A percentile compares a stretch with the other conserved stretches of the same genome.
Conservation (phyloP, 2,113 vertebrate species). For the Columba livia region DNA sequence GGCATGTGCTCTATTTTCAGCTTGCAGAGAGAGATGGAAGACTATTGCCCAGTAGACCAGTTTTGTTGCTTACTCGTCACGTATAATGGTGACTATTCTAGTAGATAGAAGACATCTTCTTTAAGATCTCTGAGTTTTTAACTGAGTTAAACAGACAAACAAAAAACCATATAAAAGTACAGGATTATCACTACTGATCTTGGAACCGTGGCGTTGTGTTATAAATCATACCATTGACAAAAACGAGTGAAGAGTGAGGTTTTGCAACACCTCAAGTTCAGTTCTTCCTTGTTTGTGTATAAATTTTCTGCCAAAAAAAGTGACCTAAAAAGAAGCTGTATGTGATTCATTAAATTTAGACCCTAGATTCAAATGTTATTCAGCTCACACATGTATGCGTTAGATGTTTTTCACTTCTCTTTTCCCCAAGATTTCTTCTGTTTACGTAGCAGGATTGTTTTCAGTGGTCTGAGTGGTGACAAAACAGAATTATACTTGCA, state of each 20-base stretch:
- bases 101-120: not conserved
- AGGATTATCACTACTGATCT: not conserved
- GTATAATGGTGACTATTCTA: not conserved
- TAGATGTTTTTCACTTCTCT: not conserved
- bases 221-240: not conserved
- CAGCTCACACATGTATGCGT: accelerated
- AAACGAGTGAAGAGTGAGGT: not conserved
- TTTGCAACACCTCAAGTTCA: not conserved
- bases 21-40: not conserved
- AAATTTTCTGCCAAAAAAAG: not conserved
- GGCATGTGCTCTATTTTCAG: not conserved
- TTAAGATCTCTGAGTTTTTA: not conserved
- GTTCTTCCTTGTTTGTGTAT: not conserved
- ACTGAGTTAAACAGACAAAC: not conserved
- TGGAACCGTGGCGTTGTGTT: not conserved
- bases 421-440: not conserved
- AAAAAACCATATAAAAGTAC: not conserved
- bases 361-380: not conserved
- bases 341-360: not conserved
- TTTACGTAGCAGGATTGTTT: not conserved
- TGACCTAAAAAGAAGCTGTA: not conserved
- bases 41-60: not conserved
- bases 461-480: not conserved
- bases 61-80: not conserved
- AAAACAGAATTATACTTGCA: slow-evolving; percentile 42